A percentile compares a stretch with the other conserved stretches of the same genome.
phyloP scores from a whole-genome alignment of 2,888 invertebrate species.

The Dicyrtomina minuta region DNA sequence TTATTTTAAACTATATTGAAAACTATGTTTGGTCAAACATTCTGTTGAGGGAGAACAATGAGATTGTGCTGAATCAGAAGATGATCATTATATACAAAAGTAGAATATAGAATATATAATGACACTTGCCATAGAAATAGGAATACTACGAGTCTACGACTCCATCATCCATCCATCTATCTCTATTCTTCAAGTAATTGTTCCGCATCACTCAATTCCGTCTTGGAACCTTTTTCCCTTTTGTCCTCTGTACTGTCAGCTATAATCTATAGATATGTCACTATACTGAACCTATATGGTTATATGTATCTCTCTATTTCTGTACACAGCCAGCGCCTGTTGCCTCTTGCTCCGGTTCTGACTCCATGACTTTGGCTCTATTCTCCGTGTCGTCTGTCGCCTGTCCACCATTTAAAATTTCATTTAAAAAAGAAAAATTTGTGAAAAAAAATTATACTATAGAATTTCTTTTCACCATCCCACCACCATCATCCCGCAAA shows the following conservation, averaged over 20 bases:
- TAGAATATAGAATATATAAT: constrained; percentile 19
- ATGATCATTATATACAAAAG: constrained; percentile 20
- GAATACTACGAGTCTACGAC: no score
- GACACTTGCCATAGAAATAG: constrained; percentile 19
- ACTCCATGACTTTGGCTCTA: no score
- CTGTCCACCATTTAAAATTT: no score
- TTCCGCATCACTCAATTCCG: constrained; percentile 23
- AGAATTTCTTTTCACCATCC: constrained; percentile 7
- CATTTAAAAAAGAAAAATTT: background rate
- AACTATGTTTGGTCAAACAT: constrained; percentile 25
- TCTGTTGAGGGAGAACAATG: constrained; percentile 20
- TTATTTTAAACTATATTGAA: constrained; percentile 30
- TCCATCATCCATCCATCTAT: constrained; percentile 8
- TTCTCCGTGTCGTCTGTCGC: no score
- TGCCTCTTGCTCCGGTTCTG: no score
- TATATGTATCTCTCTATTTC: no score
- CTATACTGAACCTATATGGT: no score
- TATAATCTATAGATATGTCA: no score
- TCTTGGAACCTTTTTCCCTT: constrained; percentile 4
- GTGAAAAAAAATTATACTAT: constrained; percentile 9
- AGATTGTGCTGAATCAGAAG: constrained; percentile 26
- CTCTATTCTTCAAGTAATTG: constrained; percentile 17
- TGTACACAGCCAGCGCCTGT: no score
- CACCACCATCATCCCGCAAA: background rate
- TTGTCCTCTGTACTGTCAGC: constrained; percentile 10